Conservation (phyloP, 1,140 invertebrate genomes). For the Steinernema khuongi region DNA sequence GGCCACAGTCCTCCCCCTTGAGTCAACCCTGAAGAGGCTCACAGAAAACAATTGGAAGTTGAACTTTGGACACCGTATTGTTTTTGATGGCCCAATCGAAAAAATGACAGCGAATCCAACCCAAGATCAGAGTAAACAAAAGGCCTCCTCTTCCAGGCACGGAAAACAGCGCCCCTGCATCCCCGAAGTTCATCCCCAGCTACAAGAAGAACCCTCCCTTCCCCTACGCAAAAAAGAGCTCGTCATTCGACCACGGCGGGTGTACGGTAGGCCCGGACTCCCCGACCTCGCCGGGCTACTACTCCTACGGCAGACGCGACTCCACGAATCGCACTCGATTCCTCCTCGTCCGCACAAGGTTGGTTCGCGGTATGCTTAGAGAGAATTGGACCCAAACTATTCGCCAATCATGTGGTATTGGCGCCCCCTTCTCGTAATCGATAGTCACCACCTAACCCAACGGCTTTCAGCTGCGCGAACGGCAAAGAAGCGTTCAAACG, state of each 20-base stretch:
- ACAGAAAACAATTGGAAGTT: too few species aligned
- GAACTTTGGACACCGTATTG: too few species aligned
- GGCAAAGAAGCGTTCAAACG: slow-evolving; percentile 9
- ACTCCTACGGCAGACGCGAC: not conserved
- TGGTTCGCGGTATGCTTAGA: not conserved
- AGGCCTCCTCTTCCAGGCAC: not conserved
- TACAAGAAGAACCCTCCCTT: not conserved
- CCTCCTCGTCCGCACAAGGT: not conserved
- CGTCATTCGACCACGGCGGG: not conserved
- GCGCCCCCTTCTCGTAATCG: too few species aligned
- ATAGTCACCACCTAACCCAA: too few species aligned
- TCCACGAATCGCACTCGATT: not conserved
- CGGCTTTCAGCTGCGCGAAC: not conserved
- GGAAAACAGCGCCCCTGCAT: not conserved
- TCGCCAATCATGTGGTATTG: too few species aligned
- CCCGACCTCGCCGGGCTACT: not conserved
- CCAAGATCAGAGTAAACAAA: too few species aligned
- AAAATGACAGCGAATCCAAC: too few species aligned
- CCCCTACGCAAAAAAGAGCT: not conserved
- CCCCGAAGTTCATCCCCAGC: not conserved
- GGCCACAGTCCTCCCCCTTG: too few species aligned
- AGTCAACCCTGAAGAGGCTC: too few species aligned
- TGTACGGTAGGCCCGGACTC: not conserved
- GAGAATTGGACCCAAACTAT: too few species aligned
- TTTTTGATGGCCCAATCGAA: too few species aligned